phyloP scores from a whole-genome alignment of 2,113 vertebrate genomes.

The Onychostruthus taczanowskii region DNA sequence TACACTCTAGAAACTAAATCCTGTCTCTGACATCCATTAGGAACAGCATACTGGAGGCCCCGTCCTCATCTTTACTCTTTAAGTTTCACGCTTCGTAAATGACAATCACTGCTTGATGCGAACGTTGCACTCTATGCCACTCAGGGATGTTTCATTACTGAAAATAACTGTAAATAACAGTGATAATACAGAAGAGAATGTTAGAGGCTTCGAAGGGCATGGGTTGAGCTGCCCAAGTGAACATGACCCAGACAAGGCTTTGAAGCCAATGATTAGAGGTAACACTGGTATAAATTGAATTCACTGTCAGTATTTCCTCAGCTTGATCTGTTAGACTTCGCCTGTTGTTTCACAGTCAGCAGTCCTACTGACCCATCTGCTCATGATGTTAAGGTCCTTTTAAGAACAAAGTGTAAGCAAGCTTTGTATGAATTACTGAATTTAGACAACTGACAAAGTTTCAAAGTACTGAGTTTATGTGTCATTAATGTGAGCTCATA shows the following conservation, averaged over 20 bases:
- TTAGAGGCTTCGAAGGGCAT: slow-evolving; percentile 65
- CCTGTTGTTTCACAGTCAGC: background rate
- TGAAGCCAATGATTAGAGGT: slow-evolving; percentile 69
- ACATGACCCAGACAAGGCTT: slow-evolving; percentile 91
- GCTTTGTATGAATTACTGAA: background rate
- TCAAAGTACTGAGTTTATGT: background rate
- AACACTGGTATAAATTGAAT: slow-evolving; percentile 68
- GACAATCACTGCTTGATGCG: slow-evolving; percentile 87
- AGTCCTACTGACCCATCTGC: background rate
- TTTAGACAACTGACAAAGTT: slow-evolving; percentile 8
- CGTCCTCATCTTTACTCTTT: slow-evolving; percentile 7
- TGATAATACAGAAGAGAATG: slow-evolving; percentile 68
- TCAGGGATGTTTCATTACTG: slow-evolving; percentile 83
- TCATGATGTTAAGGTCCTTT: background rate
- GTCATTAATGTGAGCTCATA: background rate
- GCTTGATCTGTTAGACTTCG: slow-evolving; percentile 43
- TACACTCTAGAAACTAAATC: background rate
- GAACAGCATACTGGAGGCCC: background rate
- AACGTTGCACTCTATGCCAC: slow-evolving; percentile 79
- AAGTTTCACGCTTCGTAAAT: slow-evolving; percentile 68
- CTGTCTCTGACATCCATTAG: background rate
- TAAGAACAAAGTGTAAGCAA: background rate
- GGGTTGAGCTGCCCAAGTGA: slow-evolving; percentile 42
- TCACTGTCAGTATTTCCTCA: slow-evolving; percentile 71
- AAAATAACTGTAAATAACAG: slow-evolving; percentile 65